Evolutionary conservation across 2,113 vertebrate genomes (phyloP).

Genomic region (Salvelinus fontinalis): DNA sequence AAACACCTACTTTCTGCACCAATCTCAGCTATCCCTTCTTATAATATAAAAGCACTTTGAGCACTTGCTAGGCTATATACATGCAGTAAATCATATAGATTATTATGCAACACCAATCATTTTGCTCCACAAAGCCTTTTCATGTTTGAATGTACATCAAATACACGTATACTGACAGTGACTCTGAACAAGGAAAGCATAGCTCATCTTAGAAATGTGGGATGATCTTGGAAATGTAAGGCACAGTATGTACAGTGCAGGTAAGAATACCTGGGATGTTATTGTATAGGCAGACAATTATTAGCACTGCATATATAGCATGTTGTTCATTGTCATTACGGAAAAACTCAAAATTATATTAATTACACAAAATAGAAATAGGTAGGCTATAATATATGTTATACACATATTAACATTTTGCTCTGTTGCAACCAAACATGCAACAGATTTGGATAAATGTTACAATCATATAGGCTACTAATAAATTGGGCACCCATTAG

Average conservation of each 20-base stretch:
- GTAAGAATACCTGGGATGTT: conserved; percentile 11
- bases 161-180: neutral
- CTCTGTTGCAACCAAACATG: conserved; percentile 13
- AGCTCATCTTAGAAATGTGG: conserved; percentile 1
- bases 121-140: too few species aligned
- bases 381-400: neutral
- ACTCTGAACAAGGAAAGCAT: neutral
- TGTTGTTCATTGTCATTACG: conserved; percentile 31
- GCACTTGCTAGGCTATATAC: too few species aligned
- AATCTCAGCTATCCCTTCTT: conserved; percentile 5
- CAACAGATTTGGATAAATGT: conserved; percentile 13
- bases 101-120: too few species aligned
- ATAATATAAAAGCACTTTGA: too few species aligned
- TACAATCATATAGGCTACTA: conserved; percentile 30
- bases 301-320: conserved; percentile 20
- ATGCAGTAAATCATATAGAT: too few species aligned
- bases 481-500: conserved; percentile 4
- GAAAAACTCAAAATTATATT: neutral
- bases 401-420: conserved; percentile 20
- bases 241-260: neutral
- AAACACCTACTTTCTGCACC: neutral
- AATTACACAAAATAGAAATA: conserved; percentile 28
- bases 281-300: conserved; percentile 30
- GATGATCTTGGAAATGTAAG: conserved; percentile 18
- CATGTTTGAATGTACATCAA: neutral